Percentiles rank a stretch among this genome's conserved stretches.
phyloP scores from a whole-genome alignment of 2,113 vertebrate species.

The Todiramphus chloris region DNA sequence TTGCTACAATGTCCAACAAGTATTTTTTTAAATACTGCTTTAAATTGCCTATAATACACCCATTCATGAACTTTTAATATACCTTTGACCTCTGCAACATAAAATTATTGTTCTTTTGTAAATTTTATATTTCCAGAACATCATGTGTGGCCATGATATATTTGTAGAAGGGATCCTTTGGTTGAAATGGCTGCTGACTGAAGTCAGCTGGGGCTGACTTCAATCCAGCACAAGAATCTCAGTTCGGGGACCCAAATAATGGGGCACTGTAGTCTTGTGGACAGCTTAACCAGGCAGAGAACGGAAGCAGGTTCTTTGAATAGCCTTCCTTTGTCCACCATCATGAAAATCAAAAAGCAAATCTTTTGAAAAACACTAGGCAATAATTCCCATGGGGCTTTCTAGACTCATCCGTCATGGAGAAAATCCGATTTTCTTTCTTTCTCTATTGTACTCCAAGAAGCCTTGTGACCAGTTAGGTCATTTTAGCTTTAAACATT shows the following conservation, averaged over 20 bases:
- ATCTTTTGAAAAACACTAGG: conserved; percentile 45
- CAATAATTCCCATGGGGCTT: conserved; percentile 27
- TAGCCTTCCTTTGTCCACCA: conserved; percentile 36
- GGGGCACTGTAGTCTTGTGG: conserved; percentile 21
- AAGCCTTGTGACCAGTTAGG: conserved; percentile 48
- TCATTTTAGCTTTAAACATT: conserved; percentile 45
- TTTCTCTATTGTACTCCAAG: conserved; percentile 41
- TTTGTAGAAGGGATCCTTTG: conserved; percentile 2
- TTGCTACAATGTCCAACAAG: background rate
- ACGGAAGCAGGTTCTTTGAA: conserved; percentile 35
- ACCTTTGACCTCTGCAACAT: background rate
- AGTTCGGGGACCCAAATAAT: background rate
- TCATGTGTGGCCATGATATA: background rate
- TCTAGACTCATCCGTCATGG: conserved; percentile 38
- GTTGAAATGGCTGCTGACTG: conserved; percentile 1
- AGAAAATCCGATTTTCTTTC: conserved; percentile 55
- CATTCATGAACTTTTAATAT: background rate
- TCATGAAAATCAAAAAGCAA: conserved; percentile 52
- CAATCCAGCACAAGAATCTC: background rate
- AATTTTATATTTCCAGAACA: background rate
- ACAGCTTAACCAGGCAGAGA: background rate
- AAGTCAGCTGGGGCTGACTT: conserved; percentile 41
- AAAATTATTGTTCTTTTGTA: conserved; percentile 1
- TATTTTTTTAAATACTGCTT: background rate
- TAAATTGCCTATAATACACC: background rate